Evolutionary conservation across 1,140 invertebrate genomes (phyloP), one percentile per base, ranked within the genome.

Genomic region (Tetramorium alpestre): DNA sequence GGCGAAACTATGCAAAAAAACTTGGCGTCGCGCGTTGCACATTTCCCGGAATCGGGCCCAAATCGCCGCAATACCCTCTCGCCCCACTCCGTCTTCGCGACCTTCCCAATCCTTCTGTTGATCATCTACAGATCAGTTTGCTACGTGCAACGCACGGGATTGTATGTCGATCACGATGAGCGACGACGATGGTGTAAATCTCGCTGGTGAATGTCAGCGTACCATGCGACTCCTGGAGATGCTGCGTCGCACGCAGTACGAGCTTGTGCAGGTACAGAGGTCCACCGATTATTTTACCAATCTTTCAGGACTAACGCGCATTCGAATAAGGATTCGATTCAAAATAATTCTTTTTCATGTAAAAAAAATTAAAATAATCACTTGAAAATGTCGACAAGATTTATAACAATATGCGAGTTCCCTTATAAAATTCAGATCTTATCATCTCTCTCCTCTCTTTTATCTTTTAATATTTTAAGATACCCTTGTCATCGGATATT

Each of bases 181-280:
- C 8, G 18, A 49, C 25, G 22, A 16, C 7, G 8, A 4, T 0
- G 49, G 5, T 62, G 1, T 1, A n/a, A 1, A 82, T 47, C 18
- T 58, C 7, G 1, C 22, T 13, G 51, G 8, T 1, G 90, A 93
- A 3, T 93, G 87, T 22, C 81, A 77, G 1, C 72, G 93, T 16
- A 95, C 94, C 0, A 33, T 92, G 16, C 90, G 93, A 70, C 82
- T 96, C 38, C 75, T 96, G 18, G 89, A 95, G 7, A 86, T 96
- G 22, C 85, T 93, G 69, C 54, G 93, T 22, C 89, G 86, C 65
- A 95, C 94, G 1, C 80, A 94, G 1, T 96, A 95, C 58, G 87
- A 94, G 22, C 85, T 97, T 54, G 93, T 96, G 6, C 97, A 97
- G 54, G 80, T 84, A 84, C 6, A 44, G 13, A 38, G 8, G 7